Percentiles rank a stretch among this genome's conserved stretches.
Conservation (phyloP, 2,113 vertebrate genomes). For the Melanerpes aurifrons region DNA sequence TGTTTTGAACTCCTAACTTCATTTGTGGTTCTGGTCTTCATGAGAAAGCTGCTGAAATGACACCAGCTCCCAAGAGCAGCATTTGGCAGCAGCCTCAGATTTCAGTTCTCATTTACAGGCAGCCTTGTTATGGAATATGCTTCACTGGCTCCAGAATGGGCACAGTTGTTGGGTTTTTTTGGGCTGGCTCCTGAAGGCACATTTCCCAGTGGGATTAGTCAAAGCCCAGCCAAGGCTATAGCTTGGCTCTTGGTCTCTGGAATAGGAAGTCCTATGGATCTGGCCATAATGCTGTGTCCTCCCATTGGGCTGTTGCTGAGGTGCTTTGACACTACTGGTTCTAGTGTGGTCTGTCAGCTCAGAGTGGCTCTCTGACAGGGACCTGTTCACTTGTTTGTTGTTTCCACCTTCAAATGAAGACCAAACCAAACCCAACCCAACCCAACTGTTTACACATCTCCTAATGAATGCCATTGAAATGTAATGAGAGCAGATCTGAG, state of each 20-base stretch:
- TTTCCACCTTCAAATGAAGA: neutral
- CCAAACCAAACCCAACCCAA: neutral
- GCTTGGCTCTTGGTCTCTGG: neutral
- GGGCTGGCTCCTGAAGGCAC: neutral
- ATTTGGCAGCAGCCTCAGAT: neutral
- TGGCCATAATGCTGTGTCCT: accelerated
- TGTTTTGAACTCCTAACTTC: neutral
- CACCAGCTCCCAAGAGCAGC: neutral
- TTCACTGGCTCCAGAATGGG: neutral
- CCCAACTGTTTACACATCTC: neutral
- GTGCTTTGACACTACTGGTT: neutral
- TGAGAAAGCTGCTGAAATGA: neutral
- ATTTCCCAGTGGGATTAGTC: neutral
- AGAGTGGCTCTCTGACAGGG: neutral
- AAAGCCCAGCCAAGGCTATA: neutral
- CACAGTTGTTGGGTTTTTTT: neutral
- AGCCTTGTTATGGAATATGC: neutral
- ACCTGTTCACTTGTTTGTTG: neutral
- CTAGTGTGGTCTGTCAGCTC: neutral
- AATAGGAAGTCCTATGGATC: neutral
- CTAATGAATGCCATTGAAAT: neutral
- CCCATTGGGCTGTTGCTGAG: too few species aligned
- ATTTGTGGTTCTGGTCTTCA: neutral
- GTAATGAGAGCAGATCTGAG: neutral
- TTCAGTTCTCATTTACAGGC: neutral